These are phyloP conservation scores for Marasmarcha lunaedactyla DNA, from an alignment of 2,888 invertebrate species.

Conservation along the genomic window DNA sequence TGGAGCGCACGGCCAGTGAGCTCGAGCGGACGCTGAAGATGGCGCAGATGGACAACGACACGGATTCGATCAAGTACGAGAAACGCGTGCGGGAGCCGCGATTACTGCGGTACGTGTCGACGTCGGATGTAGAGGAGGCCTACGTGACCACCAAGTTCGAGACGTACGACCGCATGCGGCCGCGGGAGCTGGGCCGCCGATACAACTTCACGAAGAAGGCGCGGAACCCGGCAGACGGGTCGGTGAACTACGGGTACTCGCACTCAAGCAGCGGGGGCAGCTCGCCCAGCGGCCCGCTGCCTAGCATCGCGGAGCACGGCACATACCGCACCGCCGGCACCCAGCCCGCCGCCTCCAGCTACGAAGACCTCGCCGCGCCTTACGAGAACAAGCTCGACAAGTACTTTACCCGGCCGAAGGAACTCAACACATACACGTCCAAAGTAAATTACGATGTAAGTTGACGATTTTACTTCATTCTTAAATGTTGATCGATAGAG, in stretches of 20 bases:
- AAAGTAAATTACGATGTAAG: conserved; percentile 50
- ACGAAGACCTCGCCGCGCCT: conserved; percentile 27
- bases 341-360: conserved; percentile 26
- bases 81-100: conserved; percentile 55
- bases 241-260: conserved; percentile 54
- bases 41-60: conserved; percentile 54
- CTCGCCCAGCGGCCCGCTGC: conserved; percentile 53
- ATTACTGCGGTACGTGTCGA: conserved; percentile 51
- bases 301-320: conserved; percentile 55
- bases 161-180: conserved; percentile 47
- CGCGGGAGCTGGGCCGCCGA: conserved; percentile 40
- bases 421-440: conserved; percentile 37
- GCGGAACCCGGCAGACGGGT: conserved; percentile 54
- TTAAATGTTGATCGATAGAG: too few relatives aligned
- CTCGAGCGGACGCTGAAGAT: conserved; percentile 42
- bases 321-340: conserved; percentile 48
- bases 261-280: conserved; percentile 57
- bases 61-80: conserved; percentile 55
- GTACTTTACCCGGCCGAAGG: conserved; percentile 51
- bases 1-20: conserved; percentile 40
- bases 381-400: conserved; percentile 55
- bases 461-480: conserved; percentile 8
- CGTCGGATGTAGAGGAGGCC: conserved; percentile 49
- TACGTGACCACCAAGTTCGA: conserved; percentile 53
- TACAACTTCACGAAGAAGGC: conserved; percentile 54